phyloP scores from a whole-genome alignment of 2,797 vertebrate genomes.

The Pelochelys cantorii region DNA sequence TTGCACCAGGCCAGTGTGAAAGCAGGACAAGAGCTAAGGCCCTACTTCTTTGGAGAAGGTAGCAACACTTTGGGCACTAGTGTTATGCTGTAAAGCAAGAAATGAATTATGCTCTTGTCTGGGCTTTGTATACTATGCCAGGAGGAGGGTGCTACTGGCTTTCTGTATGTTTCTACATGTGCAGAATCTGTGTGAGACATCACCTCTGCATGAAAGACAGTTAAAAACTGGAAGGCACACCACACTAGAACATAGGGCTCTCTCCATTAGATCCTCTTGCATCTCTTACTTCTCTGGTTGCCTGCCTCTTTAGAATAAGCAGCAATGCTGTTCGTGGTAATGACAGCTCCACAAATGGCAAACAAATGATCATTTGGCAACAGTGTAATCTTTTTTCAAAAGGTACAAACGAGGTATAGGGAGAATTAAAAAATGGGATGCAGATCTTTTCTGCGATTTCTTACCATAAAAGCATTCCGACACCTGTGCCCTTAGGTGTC shows the following conservation, averaged over 20 bases:
- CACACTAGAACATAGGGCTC: not conserved
- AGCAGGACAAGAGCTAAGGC: not conserved
- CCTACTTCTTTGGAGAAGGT: not conserved
- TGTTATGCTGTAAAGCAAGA: not conserved
- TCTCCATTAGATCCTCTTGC: not conserved
- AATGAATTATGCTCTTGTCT: not conserved
- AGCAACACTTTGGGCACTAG: accelerated
- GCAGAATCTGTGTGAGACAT: not conserved
- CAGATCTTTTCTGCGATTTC: slow-evolving; percentile 44
- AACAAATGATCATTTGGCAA: not conserved
- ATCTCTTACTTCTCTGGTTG: not conserved
- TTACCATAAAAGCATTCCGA: slow-evolving; percentile 32
- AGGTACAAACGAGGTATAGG: not conserved
- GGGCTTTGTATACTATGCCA: not conserved
- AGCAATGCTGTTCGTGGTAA: not conserved
- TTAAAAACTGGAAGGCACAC: not conserved
- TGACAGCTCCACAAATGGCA: not conserved
- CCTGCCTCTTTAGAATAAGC: not conserved
- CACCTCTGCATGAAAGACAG: not conserved
- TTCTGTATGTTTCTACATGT: not conserved
- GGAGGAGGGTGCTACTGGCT: not conserved
- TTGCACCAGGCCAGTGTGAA: not conserved
- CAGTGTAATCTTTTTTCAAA: slow-evolving; percentile 10
- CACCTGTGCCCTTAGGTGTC: slow-evolving; percentile 40
- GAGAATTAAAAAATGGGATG: not conserved